Base-by-base conservation (phyloP, 2,888 invertebrate species). In the Pterostichus niger region DNA sequence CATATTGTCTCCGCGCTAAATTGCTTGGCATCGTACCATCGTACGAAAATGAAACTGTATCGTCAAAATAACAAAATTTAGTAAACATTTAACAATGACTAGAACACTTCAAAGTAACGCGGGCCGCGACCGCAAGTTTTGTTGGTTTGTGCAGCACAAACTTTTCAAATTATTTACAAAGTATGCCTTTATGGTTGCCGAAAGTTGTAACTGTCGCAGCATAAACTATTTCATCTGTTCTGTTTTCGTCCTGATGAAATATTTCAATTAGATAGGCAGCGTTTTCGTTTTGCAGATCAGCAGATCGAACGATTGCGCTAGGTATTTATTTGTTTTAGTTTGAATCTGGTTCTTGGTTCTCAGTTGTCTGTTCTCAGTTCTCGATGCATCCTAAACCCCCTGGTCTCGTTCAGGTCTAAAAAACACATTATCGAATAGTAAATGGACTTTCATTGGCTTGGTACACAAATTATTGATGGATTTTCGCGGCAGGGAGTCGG, bases 1-100 rank as follows among this genome's bases (percentile, higher is more conserved):
- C 86, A 87, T 87, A 86, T 87, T 86, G 86, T 87, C 87, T 87
- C 87, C 86, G 85, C 84, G 84, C 85, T 86, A 86, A 86, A 86
- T 85, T 84, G 84, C 85, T 87, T 86, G 85, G 82, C 56, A 17
- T 11, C 13, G n/a, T 11, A 52, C 11, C 10, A 49, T n/a, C 49
- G 85, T 85, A 85, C 86, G 86, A 85, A 86, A 6, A 84, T 85
- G 86, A 87, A 87, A 86, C 86, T 85, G 86, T 84, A 78, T 82
- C 80, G 5, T n/a, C 52, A 52, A 5, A 52, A 52, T 24, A 24
- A 24, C 24, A 24, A 24, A 24, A 24, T 24, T 2, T 2, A 24
- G 24, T 24, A 24, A 24, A 3, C 24, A 24, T 24, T 24, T 24
- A 24, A 24, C 24, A 24, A 2, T 24, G 24, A 24, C 1, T 24